A percentile compares a stretch with the other conserved stretches of the same genome.
Conservation (phyloP, 1,140 invertebrate genomes). For the Panagrolaimus sp. region DNA sequence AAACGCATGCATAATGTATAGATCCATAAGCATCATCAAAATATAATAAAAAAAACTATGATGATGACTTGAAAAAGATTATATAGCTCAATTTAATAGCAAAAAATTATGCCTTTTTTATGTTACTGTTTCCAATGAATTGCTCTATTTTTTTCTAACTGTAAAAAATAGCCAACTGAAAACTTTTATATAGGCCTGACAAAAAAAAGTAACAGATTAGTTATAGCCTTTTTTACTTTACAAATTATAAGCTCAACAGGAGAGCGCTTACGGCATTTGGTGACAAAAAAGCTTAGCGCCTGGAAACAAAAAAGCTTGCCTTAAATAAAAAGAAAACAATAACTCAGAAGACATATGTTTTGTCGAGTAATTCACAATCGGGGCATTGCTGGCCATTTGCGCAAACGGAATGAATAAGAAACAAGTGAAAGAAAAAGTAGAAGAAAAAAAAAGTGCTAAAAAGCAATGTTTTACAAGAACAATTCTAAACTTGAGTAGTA, state of each 20-base stretch:
- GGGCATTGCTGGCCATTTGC: constrained; percentile 2
- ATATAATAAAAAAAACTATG: too few species aligned
- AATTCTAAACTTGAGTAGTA: constrained; percentile 14
- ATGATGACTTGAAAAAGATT: too few species aligned
- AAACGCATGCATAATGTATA: constrained; percentile 11
- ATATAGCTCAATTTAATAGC: too few species aligned
- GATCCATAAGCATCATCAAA: neutral
- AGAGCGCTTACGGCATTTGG: constrained; percentile 9
- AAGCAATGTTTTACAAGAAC: constrained; percentile 4
- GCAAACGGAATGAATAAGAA: neutral
- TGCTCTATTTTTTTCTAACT: too few species aligned
- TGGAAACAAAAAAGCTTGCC: neutral
- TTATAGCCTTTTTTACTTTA: too few species aligned
- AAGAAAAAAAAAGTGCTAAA: constrained; percentile 3
- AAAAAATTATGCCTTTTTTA: too few species aligned
- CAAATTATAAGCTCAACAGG: too few species aligned
- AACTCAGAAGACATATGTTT: constrained; percentile 8
- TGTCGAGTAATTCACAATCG: constrained; percentile 6
- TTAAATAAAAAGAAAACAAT: constrained; percentile 2
- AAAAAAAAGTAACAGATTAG: too few species aligned
- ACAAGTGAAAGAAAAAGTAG: too few species aligned
- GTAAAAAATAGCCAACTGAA: too few species aligned
- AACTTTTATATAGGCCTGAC: too few species aligned
- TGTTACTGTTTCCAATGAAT: too few species aligned
- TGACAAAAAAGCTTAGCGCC: constrained; percentile 14